Evolutionary conservation across 2,113 vertebrate genomes (phyloP).

Genomic region (Myrmecobius fasciatus): DNA sequence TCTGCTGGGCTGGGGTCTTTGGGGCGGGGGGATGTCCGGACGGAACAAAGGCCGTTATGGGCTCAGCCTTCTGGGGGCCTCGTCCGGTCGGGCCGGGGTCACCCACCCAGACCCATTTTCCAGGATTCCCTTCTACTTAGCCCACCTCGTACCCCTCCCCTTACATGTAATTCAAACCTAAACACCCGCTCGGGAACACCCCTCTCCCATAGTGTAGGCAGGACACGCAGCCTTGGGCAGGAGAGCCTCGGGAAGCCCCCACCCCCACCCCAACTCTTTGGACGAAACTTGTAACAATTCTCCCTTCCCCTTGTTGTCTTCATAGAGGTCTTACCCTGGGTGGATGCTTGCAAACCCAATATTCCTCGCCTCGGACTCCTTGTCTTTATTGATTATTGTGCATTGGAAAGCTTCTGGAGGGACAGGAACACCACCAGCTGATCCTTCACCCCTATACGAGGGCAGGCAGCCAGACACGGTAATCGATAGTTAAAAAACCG

Average conservation of each 20-base stretch:
- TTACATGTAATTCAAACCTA: accelerated
- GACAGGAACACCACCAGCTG: accelerated
- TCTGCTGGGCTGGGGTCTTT: too few species aligned
- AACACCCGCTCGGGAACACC: accelerated
- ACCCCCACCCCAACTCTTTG: not conserved
- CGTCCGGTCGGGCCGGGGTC: too few species aligned
- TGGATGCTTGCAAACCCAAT: not conserved
- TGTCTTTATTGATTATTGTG: not conserved
- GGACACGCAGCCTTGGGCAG: not conserved
- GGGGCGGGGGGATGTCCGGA: too few species aligned
- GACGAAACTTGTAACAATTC: not conserved
- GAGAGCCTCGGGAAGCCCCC: not conserved
- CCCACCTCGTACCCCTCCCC: too few species aligned
- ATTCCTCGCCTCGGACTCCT: not conserved
- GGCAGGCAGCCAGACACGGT: not conserved
- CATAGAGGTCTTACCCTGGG: too few species aligned
- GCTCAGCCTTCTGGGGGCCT: not conserved
- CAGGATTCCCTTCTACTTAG: too few species aligned
- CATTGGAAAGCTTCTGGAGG: not conserved
- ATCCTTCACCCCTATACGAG: not conserved
- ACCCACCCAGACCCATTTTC: not conserved
- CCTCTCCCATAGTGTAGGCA: not conserved
- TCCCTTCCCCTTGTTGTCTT: not conserved
- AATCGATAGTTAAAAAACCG: not conserved
- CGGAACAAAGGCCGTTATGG: not conserved